Base-by-base conservation (phyloP, 2,888 invertebrate genomes). In the Synanthedon myopaeformis region DNA sequence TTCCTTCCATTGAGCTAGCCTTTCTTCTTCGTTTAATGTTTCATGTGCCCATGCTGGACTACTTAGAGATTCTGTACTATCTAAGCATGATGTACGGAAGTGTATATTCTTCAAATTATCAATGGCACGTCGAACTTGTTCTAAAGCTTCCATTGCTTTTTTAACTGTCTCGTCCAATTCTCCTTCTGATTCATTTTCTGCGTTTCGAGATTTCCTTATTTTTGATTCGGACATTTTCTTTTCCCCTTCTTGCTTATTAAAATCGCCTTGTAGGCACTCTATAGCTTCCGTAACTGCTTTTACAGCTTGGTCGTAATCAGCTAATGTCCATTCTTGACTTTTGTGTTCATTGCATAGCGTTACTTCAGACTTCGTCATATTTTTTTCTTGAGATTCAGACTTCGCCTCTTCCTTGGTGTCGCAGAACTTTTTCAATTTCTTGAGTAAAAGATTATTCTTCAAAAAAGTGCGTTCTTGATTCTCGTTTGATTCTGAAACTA, bases 221-320 rank as follows among this genome's bases (percentile, higher is more conserved):
- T 82, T 76, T 11, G 73, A 52, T 51, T 70, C 67, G 10, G 64
- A 56, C 14, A 62, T 54, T 23, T 61, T 61, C n/a, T 73, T 65
- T 52, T 69, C 65, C 60, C 65, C 60, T 54, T 82, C 78, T 42
- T 74, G 72, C 57, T 68, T 73, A 53, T 69, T 63, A 35, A 84
- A 59, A 56, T 82, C 77, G 17, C 67, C 70, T 60, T 83, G 79
- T 35, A 86, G 62, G 54, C 71, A 74, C 59, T 84, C 78, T n/a
- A 85, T 76, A 2, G 83, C 84, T 69, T 79, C 78, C 58, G 80
- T 82, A 13, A 83, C 85, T 67, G 78, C 71, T 55, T 70, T 70
- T 53, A 86, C 76, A 55, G 74, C 83, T 13, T 73, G 68, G 59
- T 81, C 75, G 64, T 84, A 72, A 5, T 23, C 5, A 23, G 78